A percentile compares a stretch with the other conserved stretches of the same genome.
Evolutionary conservation across 2,113 vertebrate genomes (phyloP).

Genomic region (Rhinogobius similis): DNA sequence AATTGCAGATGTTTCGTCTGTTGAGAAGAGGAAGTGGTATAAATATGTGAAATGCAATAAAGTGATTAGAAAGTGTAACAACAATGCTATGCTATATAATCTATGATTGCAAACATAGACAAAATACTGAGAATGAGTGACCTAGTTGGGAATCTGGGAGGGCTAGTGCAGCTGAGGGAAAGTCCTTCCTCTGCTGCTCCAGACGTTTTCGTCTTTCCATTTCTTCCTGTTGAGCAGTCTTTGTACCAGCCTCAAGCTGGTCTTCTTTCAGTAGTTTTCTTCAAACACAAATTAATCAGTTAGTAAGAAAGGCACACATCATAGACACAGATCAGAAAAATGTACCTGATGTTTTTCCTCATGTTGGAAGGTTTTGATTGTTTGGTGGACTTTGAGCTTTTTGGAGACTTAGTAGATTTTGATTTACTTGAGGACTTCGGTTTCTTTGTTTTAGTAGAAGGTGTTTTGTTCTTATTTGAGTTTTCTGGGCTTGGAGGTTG

Average conservation of each 20-base stretch:
- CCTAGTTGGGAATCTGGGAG: conserved; percentile 62
- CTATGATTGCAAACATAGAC: not conserved
- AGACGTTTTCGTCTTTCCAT: conserved; percentile 92
- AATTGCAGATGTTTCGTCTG: conserved; percentile 83
- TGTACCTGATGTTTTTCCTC: conserved; percentile 96
- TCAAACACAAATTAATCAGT: conserved; percentile 26
- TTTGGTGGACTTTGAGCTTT: conserved; percentile 80
- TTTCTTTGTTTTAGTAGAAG: conserved; percentile 85
- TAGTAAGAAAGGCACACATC: not conserved
- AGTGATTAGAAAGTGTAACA: not conserved
- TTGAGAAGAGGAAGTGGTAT: not conserved
- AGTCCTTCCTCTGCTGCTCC: conserved; percentile 96
- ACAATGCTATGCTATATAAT: conserved; percentile 1
- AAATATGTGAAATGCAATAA: not conserved
- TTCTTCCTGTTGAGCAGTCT: conserved; percentile 97
- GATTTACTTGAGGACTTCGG: conserved; percentile 74
- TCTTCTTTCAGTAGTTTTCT: conserved; percentile 96
- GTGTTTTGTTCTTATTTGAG: conserved; percentile 80
- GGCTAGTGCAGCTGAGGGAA: conserved; percentile 77
- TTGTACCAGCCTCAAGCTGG: conserved; percentile 95
- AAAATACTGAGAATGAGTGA: conserved; percentile 26
- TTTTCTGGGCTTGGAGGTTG: conserved; percentile 82
- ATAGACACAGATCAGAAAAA: not conserved
- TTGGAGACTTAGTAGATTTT: conserved; percentile 68
- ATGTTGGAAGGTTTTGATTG: conserved; percentile 89